Percentiles rank a stretch among this genome's conserved stretches.
These are phyloP conservation scores for Nysson spinosus DNA, from an alignment of 2,888 invertebrate species.

Conservation along the genomic window DNA sequence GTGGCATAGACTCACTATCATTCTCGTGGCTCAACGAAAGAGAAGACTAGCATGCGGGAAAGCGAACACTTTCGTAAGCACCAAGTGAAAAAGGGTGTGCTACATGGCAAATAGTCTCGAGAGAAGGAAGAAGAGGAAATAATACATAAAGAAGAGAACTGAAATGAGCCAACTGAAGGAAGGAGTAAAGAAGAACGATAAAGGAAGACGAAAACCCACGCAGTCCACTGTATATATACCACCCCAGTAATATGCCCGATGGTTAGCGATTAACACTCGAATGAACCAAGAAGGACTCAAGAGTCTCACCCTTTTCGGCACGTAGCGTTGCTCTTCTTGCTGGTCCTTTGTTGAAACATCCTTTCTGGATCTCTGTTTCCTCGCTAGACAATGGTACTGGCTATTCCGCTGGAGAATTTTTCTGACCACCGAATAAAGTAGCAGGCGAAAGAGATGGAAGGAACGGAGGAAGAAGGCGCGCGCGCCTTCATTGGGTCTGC, in stretches of 20 bases:
- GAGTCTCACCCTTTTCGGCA: conserved; percentile 6
- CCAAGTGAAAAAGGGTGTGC: conserved; percentile 23
- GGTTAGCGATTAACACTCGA: conserved; percentile 61
- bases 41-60: conserved; percentile 1
- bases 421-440: conserved; percentile 53
- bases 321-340: conserved; percentile 19
- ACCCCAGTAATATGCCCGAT: conserved; percentile 55
- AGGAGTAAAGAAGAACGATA: not conserved
- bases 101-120: conserved; percentile 32
- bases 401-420: conserved; percentile 59
- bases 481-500: conserved; percentile 41
- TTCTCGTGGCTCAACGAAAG: conserved; percentile 10
- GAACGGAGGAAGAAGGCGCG: conserved; percentile 25
- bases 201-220: conserved; percentile 16
- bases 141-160: conserved; percentile 15
- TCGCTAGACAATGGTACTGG: conserved; percentile 60
- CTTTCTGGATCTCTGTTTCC: conserved; percentile 44
- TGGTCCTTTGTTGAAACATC: conserved; percentile 46
- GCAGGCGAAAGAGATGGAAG: conserved; percentile 17
- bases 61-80: conserved; percentile 1
- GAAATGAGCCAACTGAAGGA: conserved; percentile 3
- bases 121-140: conserved; percentile 28
- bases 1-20: conserved; percentile 17
- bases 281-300: conserved; percentile 45
- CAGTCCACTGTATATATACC: conserved; percentile 40